Evolutionary conservation across 2,888 invertebrate genomes (phyloP).

Genomic region (Megastigmus dorsalis): DNA sequence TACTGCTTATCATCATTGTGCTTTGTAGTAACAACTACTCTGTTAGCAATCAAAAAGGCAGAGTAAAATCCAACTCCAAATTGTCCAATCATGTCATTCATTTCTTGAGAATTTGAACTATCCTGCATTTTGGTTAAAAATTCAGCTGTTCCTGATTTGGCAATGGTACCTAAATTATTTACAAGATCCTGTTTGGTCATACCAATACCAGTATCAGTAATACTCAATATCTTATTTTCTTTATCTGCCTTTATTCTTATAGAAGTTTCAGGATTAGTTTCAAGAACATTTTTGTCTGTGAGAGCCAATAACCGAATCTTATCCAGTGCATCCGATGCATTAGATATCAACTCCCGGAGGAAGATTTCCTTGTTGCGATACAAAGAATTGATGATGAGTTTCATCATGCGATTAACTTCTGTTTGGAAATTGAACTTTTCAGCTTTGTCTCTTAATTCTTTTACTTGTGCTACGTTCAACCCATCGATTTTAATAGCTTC

Average conservation of each 20-base stretch:
- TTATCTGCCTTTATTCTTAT: conserved; percentile 91
- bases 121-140: conserved; percentile 94
- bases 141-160: conserved; percentile 97
- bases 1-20: conserved; percentile 95
- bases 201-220: conserved; percentile 97
- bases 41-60: conserved; percentile 95
- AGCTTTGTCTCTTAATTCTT: conserved; percentile 91
- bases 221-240: conserved; percentile 92
- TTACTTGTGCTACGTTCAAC: conserved; percentile 93
- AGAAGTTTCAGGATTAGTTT: conserved; percentile 86
- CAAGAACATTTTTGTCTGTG: conserved; percentile 88
- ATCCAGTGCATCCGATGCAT: conserved; percentile 98
- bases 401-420: conserved; percentile 99
- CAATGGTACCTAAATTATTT: conserved; percentile 98
- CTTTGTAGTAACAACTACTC: conserved; percentile 96
- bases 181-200: conserved; percentile 96
- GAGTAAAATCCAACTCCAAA: conserved; percentile 99
- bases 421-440: conserved; percentile 96
- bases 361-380: conserved; percentile 99
- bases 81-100: conserved; percentile 98
- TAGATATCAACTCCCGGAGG: conserved; percentile 97
- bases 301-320: conserved; percentile 96
- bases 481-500: conserved; percentile 97
- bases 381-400: conserved; percentile 98
- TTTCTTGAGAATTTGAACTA: conserved; percentile 76